phyloP scores from a whole-genome alignment of 2,797 vertebrate genomes.

The Microchirus variegatus region DNA sequence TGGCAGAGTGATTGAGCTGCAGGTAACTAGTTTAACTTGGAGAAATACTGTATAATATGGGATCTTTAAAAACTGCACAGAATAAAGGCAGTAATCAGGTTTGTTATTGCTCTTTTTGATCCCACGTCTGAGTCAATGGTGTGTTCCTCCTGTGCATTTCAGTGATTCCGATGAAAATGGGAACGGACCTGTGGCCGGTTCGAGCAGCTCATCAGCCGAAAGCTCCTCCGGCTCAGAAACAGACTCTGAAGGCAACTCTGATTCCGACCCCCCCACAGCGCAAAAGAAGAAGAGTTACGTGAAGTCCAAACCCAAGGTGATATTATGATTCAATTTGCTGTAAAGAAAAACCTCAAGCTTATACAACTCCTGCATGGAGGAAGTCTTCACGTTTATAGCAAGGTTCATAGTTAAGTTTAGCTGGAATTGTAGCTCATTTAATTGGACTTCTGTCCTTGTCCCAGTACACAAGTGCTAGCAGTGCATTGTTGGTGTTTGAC shows the following conservation, averaged over 20 bases:
- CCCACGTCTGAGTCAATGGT: background rate
- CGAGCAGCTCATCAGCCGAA: conserved; percentile 78
- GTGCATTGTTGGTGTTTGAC: too few relatives aligned
- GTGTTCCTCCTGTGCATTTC: conserved; percentile 21
- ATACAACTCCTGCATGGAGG: too few relatives aligned
- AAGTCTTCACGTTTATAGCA: too few relatives aligned
- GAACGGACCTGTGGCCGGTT: conserved; percentile 62
- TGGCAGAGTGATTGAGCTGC: too few relatives aligned
- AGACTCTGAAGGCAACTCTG: conserved; percentile 80
- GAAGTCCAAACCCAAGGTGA: conserved; percentile 65
- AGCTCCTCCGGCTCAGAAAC: conserved; percentile 80
- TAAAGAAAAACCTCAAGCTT: too few relatives aligned
- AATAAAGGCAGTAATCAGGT: background rate
- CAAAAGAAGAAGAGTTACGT: conserved; percentile 51
- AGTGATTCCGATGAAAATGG: conserved; percentile 71
- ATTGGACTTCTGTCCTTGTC: too few relatives aligned
- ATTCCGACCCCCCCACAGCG: conserved; percentile 68
- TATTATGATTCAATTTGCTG: accelerated
- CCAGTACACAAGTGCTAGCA: too few relatives aligned
- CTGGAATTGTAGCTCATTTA: too few relatives aligned
- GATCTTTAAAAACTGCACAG: background rate
- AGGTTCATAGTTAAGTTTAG: too few relatives aligned
- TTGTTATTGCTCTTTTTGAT: background rate
- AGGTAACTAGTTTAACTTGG: too few relatives aligned
- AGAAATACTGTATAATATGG: too few relatives aligned